Base-by-base conservation (phyloP, 2,888 invertebrate genomes). In the Agonopterix heracliana region DNA sequence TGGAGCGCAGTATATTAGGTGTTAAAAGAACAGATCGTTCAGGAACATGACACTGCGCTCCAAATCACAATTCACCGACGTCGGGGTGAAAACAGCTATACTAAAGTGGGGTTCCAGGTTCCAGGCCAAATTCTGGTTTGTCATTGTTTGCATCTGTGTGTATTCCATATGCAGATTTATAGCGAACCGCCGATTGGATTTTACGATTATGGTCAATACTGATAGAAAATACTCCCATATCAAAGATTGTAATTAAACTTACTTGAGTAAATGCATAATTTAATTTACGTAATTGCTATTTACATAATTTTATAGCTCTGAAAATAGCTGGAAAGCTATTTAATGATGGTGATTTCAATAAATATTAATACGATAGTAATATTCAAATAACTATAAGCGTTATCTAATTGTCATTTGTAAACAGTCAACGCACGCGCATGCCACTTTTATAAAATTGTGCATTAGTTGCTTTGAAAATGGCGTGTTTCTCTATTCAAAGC, bases 121-220 rank as follows among this genome's bases (percentile, higher is more conserved):
- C n/a, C n/a, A n/a, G n/a, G n/a, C n/a, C n/a, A n/a, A n/a, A n/a
- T n/a, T n/a, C 26, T 26, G 5, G 26, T 26, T 26, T 26, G 26
- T 26, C 26, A 26, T 26, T 26, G 5, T 7, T 26, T 26, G 26
- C 26, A 5, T 26, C 26, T 26, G 26, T 26, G 26, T 26, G 26
- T 26, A 26, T 26, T 26, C 7, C 26, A 26, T 26, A 26, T 26
- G 26, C 38, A n/a, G n/a, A 38, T 38, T 41, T 12, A 41, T 11
- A 5, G n/a, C 41, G 12, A 41, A 41, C 68, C 64, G 71, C 68
- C 76, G 74, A 81, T 82, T 82, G 73, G 71, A 74, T 66, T 84
- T 83, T 84, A 84, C 81, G 83, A 80, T 83, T 78, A 79, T 81
- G 62, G 78, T 64, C 62, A 64, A 70, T 61, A 57, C 73, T 72